Evolutionary conservation across 1,140 invertebrate genomes (phyloP).

Genomic region (Cheumatopsyche charites): DNA sequence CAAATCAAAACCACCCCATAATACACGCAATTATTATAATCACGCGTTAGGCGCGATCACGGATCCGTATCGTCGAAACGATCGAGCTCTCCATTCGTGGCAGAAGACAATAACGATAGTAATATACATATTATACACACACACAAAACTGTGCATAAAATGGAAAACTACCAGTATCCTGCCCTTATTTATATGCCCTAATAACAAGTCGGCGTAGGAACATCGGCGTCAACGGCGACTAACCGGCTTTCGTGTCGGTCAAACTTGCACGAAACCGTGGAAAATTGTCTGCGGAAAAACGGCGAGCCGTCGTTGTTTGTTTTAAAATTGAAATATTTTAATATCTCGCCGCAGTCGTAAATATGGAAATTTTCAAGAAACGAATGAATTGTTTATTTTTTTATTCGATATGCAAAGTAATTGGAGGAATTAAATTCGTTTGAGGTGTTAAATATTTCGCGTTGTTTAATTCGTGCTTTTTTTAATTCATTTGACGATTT

Average conservation of each 20-base stretch:
- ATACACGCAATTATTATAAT: conserved; percentile 41
- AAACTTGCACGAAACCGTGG: conserved; percentile 1
- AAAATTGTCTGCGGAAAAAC: too few relatives aligned
- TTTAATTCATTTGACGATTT: too few relatives aligned
- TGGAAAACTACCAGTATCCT: neutral
- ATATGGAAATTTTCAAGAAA: too few relatives aligned
- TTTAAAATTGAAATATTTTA: too few relatives aligned
- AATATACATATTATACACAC: conserved; percentile 2
- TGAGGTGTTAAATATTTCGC: too few relatives aligned
- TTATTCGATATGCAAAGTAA: too few relatives aligned
- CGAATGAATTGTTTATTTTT: too few relatives aligned
- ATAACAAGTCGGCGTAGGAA: conserved; percentile 36
- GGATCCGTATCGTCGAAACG: conserved; percentile 11
- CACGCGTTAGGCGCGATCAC: conserved; percentile 26
- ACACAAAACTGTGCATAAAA: neutral
- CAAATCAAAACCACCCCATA: too few relatives aligned
- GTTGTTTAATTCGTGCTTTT: too few relatives aligned
- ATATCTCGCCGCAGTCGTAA: too few relatives aligned
- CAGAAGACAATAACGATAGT: conserved; percentile 43
- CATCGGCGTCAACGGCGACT: conserved; percentile 6
- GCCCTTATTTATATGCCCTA: conserved; percentile 41
- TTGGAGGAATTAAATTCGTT: too few relatives aligned
- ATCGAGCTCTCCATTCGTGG: conserved; percentile 34
- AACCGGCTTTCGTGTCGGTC: conserved; percentile 3
- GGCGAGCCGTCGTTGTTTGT: too few relatives aligned